A percentile compares a stretch with the other conserved stretches of the same genome.
These are phyloP conservation scores for Chrysocyon brachyurus DNA, from an alignment of 2,797 vertebrate genomes.

Conservation along the genomic window DNA sequence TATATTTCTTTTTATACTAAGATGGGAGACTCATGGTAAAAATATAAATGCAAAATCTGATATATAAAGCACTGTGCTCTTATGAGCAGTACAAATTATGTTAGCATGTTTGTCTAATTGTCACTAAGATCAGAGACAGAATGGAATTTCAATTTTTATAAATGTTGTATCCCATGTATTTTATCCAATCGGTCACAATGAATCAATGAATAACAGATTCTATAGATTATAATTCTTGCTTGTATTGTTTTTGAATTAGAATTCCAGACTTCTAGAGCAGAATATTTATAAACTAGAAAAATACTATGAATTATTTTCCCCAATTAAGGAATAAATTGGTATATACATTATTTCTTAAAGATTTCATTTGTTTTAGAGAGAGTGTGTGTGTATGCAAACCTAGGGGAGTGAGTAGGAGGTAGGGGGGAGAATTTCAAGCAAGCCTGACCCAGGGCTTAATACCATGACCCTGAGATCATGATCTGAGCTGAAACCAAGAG, in stretches of 20 bases:
- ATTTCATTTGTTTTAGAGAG: background rate
- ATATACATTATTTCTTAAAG: background rate
- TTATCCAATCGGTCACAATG: background rate
- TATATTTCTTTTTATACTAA: background rate
- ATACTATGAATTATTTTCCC: background rate
- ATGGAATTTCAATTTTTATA: background rate
- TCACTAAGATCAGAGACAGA: background rate
- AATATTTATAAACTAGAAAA: background rate
- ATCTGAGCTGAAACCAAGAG: background rate
- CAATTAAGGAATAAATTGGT: background rate
- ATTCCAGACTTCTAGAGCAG: background rate
- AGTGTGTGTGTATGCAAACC: background rate
- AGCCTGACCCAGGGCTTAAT: background rate
- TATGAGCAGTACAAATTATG: background rate
- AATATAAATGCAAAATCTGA: background rate
- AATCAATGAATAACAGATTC: background rate
- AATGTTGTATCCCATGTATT: background rate
- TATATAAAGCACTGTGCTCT: background rate
- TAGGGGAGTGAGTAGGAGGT: background rate
- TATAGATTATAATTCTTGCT: background rate
- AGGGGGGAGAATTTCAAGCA: background rate
- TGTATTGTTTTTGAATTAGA: background rate
- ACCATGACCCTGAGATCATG: background rate
- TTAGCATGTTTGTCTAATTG: background rate
- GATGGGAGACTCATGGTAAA: background rate